Percentiles rank a stretch among this genome's conserved stretches.
These are phyloP conservation scores for Anticlea derivata DNA, from an alignment of 2,888 invertebrate species.

Conservation along the genomic window DNA sequence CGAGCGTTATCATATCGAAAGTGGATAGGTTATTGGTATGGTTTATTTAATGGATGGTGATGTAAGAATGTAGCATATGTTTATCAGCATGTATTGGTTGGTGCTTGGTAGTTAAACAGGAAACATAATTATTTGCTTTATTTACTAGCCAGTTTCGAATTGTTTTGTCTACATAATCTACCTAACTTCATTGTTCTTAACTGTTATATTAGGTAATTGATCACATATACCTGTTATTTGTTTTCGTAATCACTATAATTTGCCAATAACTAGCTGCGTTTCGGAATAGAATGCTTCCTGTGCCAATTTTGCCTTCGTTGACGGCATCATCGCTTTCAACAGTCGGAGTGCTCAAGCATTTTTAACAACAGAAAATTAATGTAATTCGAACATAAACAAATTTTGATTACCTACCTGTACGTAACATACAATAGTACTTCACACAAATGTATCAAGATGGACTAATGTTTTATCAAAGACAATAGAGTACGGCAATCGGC, in stretches of 20 bases:
- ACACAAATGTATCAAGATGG: not conserved
- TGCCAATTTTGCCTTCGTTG: slow-evolving; percentile 28
- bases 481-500: not conserved
- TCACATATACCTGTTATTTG: slow-evolving; percentile 1
- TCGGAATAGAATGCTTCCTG: slow-evolving; percentile 24
- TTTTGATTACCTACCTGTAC: slow-evolving; percentile 1
- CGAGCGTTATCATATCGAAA: slow-evolving; percentile 43
- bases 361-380: slow-evolving; percentile 6
- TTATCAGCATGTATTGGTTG: slow-evolving; percentile 9
- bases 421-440: too few species aligned
- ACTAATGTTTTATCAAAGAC: too few species aligned
- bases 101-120: slow-evolving; percentile 5
- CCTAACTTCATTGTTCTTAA: slow-evolving; percentile 5
- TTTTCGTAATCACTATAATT: slow-evolving; percentile 26
- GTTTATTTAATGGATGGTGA: slow-evolving; percentile 10
- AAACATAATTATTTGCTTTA: slow-evolving; percentile 12
- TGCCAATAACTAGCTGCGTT: slow-evolving; percentile 21
- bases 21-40: slow-evolving; percentile 4
- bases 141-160: slow-evolving; percentile 8
- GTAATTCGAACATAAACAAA: not conserved
- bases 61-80: slow-evolving; percentile 12
- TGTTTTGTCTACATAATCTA: slow-evolving; percentile 12
- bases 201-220: slow-evolving; percentile 7
- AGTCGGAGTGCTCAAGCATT: slow-evolving; percentile 14
- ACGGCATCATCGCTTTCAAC: slow-evolving; percentile 28